Evolutionary conservation across 2,888 invertebrate genomes (phyloP).

Genomic region (Lamellibrachia satsuma): DNA sequence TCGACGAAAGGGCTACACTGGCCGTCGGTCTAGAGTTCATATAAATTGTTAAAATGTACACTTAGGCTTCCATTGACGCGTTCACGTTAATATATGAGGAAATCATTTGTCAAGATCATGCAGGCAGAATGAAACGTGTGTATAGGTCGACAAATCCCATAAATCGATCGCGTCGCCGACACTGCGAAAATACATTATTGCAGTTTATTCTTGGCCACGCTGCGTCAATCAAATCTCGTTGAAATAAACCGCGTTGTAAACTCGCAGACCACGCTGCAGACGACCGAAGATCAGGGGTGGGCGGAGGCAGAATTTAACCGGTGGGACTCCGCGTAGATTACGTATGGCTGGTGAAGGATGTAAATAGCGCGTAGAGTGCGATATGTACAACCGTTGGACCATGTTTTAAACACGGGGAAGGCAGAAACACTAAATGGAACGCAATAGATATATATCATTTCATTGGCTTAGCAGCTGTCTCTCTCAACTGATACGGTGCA

Average conservation of each 20-base stretch:
- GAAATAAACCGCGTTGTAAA: background rate
- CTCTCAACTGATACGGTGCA: too few species aligned
- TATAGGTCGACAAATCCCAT: background rate
- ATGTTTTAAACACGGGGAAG: too few species aligned
- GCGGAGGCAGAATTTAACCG: background rate
- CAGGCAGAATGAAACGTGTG: background rate
- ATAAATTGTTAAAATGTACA: too few species aligned
- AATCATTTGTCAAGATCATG: background rate
- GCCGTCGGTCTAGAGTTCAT: too few species aligned
- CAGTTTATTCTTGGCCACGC: background rate
- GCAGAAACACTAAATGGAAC: too few species aligned
- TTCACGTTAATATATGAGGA: background rate
- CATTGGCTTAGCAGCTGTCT: too few species aligned
- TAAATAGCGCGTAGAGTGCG: background rate
- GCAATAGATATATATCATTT: too few species aligned
- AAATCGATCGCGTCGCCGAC: background rate
- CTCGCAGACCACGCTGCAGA: background rate
- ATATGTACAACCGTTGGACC: too few species aligned
- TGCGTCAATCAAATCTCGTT: background rate
- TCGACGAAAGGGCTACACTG: too few species aligned
- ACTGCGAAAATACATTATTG: background rate
- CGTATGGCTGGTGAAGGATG: background rate
- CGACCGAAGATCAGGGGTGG: background rate
- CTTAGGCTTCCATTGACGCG: too few species aligned
- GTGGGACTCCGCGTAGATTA: background rate